These are phyloP conservation scores for Panulirus ornatus DNA, from an alignment of 1,140 invertebrate genomes.

Conservation along the genomic window DNA sequence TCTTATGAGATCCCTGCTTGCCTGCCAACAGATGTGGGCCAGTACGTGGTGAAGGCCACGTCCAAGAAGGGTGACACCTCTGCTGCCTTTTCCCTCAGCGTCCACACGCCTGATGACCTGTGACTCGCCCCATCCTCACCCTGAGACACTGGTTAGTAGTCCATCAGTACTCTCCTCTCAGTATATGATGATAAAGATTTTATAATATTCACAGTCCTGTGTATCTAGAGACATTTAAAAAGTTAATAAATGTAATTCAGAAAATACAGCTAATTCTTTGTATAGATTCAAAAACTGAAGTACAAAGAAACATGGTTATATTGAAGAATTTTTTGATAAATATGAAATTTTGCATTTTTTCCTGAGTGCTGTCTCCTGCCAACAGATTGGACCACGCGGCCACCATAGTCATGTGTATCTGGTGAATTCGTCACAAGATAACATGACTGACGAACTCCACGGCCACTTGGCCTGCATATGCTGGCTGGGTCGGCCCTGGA, in stretches of 20 bases:
- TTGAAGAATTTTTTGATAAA: not conserved
- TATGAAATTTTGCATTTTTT: not conserved
- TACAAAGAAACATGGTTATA: not conserved
- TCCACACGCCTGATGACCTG: slow-evolving; percentile 54
- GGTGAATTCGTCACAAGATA: slow-evolving; percentile 5
- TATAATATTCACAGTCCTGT: too few relatives aligned
- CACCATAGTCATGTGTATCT: slow-evolving; percentile 45
- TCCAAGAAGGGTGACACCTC: slow-evolving; percentile 89
- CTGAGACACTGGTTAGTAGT: slow-evolving; percentile 50
- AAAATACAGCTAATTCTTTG: not conserved
- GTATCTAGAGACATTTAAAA: too few relatives aligned
- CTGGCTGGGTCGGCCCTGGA: slow-evolving; percentile 37
- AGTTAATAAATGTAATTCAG: not conserved
- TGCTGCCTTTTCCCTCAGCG: slow-evolving; percentile 91
- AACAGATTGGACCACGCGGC: slow-evolving; percentile 65
- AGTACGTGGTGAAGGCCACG: slow-evolving; percentile 92
- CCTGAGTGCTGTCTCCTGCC: not conserved
- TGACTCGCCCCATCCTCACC: slow-evolving; percentile 24
- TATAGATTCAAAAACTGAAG: not conserved
- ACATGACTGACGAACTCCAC: slow-evolving; percentile 61
- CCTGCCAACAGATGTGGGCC: slow-evolving; percentile 89
- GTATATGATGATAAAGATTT: too few relatives aligned
- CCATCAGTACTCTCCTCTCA: not conserved
- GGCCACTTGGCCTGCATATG: slow-evolving; percentile 38
- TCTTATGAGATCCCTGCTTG: slow-evolving; percentile 86